Evolutionary conservation across 2,797 vertebrate genomes (phyloP).

Genomic region (Trachurus trachurus): DNA sequence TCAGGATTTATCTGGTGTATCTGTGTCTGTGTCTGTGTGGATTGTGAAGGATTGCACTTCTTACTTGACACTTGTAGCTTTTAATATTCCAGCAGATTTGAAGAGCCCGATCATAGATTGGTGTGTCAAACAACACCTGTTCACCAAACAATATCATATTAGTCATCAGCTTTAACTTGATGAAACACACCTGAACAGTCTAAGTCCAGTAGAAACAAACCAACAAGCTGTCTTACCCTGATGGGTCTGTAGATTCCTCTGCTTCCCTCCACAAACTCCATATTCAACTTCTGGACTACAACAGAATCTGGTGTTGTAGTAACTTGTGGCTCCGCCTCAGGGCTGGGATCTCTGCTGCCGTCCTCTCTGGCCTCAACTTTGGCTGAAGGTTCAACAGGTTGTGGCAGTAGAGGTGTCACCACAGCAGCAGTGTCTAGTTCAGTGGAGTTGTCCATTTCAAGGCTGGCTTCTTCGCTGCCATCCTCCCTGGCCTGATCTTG

Average conservation of each 20-base stretch:
- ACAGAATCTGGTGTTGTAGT: no score
- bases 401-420: no score
- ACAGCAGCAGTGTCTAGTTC: no score
- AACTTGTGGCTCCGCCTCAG: no score
- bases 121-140: slow-evolving; percentile 7
- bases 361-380: no score
- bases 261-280: background rate
- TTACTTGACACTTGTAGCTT: slow-evolving; percentile 13
- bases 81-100: slow-evolving; percentile 13
- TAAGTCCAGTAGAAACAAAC: background rate
- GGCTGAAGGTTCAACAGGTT: no score
- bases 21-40: background rate
- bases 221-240: background rate
- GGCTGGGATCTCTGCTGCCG: no score
- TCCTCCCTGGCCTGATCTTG: no score
- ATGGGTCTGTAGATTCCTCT: background rate
- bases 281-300: background rate
- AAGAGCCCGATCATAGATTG: background rate
- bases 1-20: background rate
- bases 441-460: no score
- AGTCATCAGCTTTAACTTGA: background rate
- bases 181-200: background rate
- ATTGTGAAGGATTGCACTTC: background rate
- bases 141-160: background rate
- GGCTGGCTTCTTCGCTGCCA: no score